Evolutionary conservation across 2,113 vertebrate species (phyloP), one percentile per base, ranked within the genome.

Genomic region (Odocoileus hemionus): DNA sequence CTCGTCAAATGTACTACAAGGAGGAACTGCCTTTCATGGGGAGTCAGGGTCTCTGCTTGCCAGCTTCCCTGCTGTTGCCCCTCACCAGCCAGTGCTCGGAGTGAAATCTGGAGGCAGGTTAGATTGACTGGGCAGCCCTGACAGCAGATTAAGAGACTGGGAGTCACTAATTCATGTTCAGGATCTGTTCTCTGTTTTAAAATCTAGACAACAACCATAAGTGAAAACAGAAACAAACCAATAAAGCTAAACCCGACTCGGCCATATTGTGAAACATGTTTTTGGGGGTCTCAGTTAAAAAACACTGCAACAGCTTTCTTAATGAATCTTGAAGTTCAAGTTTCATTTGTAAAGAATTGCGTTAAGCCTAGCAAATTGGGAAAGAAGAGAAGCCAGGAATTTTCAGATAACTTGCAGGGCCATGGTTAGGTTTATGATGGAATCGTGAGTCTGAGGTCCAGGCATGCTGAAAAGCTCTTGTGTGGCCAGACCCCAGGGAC

Each of bases 301-400:
- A 95, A 89, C 57, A 89, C 55, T 11, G 50, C 23, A 67, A 61
- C 2, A 47, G 52, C 45, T 54, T 89, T 95, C 93, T 97, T 95
- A 93, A 93, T 19, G 83, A 97, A 95, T 86, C 95, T 47, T 96
- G 78, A 91, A 92, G 96, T 92, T 96, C 70, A 96, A 86, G 90
- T 95, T 95, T 96, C 58, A 92, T 94, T 95, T 92, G 61, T 88
- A 82, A 96, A 96, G 39, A 25, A 85, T 16, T 90, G 70, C 17
- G 78, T 93, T 96, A 91, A 64, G 25, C 45, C 86, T 90, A 86
- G 89, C 25, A 96, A 87, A 60, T 15, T 74, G 79, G 50, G 61
- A n/a, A 57, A 74, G 26, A 79, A 74, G 87, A 95, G 87, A 57
- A 84, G 79, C 16, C 1, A 5, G 12, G 26, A 33, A 25, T 90